Evolutionary conservation across 2,113 vertebrate species (phyloP), one percentile per base, ranked within the genome.

Genomic region (Ameiurus melas): DNA sequence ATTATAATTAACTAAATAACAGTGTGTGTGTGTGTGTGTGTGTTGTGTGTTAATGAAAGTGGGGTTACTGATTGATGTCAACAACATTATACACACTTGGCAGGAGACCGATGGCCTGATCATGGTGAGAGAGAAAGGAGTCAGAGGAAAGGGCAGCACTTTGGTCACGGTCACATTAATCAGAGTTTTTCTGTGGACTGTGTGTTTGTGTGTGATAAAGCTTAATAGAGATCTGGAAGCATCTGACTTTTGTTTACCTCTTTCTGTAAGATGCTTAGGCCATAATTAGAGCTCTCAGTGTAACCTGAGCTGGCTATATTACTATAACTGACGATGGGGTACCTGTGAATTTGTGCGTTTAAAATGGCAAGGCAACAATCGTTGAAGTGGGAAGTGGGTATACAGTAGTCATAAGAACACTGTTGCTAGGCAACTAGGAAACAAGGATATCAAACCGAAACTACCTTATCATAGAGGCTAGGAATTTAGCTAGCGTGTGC

Each of bases 1-100:
- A 86, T 66, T 68, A 43, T 83, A 87, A 87, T 87, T 87, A 87
- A 83, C 68, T 62, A 71, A 87, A 83, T 55, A 71, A 55, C 78
- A 9, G 16, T 25, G 60, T 57, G 64, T 70, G 64, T 82, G 64
- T 87, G 47, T 51, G 64, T 58, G 86, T 73, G 79, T 80, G 85
- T 79, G 73, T 64, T 53, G 64, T 66, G 22, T 27, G 55, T 30
- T 60, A 58, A 82, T 82, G 79, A 58, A 66, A 71, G 66, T 58
- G 53, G 16, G 75, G 62, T 82, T 87, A 68, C 86, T 83, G 79
- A 87, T 68, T 82, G 77, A 60, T 83, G 86, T 73, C 86, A 87
- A 64, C 86, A 58, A 10, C 43, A 82, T 81, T 82, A 81, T 71
- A 71, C 51, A 47, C 53, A 55, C 86, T 58, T 66, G 33, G 33